These are phyloP conservation scores for Triplophysa rosa DNA, from an alignment of 2,113 vertebrate genomes.

Conservation along the genomic window DNA sequence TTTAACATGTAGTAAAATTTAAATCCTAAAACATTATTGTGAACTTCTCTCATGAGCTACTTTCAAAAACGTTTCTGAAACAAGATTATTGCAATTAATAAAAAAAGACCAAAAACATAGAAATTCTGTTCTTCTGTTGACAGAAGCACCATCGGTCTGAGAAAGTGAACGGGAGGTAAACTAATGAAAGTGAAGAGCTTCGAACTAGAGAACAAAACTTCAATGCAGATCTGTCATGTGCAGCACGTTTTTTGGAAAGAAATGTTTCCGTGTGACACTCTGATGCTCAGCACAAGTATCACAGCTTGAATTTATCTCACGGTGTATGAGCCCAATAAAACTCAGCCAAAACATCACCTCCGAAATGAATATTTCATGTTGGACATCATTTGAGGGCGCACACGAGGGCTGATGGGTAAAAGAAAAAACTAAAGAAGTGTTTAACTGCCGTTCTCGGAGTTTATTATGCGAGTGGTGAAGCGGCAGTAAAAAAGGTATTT, in stretches of 20 bases:
- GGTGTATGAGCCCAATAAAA: background rate
- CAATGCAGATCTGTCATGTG: background rate
- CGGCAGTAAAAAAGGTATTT: background rate
- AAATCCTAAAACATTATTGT: background rate
- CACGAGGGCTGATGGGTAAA: background rate
- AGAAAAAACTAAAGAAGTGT: background rate
- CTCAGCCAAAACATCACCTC: constrained; percentile 13
- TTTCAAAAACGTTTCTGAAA: constrained; percentile 34
- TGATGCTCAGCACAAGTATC: constrained; percentile 11
- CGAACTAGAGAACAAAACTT: constrained; percentile 2
- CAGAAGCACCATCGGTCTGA: constrained; percentile 45
- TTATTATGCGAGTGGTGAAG: background rate
- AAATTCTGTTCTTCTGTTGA: constrained; percentile 45
- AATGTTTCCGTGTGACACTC: background rate
- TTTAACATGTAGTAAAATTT: too few relatives aligned
- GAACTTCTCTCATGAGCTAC: constrained; percentile 3
- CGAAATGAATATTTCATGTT: background rate
- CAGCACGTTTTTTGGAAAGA: background rate
- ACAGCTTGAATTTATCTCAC: constrained; percentile 35
- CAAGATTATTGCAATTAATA: constrained; percentile 22
- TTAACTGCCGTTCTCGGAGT: background rate
- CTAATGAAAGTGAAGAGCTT: constrained; percentile 31
- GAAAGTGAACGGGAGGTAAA: constrained; percentile 25
- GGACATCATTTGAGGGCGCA: constrained; percentile 2
- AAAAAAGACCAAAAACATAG: constrained; percentile 39